Conservation (phyloP, 23 tunicate genomes). For the Phallusia fumigata region DNA sequence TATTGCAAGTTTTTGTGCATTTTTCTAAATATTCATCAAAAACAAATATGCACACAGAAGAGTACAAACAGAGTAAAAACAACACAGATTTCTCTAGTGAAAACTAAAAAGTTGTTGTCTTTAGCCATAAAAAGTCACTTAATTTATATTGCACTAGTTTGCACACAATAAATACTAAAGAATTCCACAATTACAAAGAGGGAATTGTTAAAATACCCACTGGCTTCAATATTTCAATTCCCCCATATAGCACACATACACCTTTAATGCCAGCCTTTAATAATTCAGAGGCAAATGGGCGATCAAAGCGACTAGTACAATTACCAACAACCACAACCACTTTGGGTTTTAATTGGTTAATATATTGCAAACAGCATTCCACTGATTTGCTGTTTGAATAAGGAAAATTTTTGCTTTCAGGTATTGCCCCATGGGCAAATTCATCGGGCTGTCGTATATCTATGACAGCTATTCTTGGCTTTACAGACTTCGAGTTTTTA, state of each 20-base stretch:
- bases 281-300: constrained; percentile 33
- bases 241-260: constrained; percentile 71
- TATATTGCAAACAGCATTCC: constrained; percentile 18
- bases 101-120: too few relatives aligned
- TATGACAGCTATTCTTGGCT: constrained; percentile 63
- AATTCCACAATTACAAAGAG: background rate
- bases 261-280: constrained; percentile 49
- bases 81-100: too few relatives aligned
- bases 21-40: background rate
- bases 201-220: constrained; percentile 59
- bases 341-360: constrained; percentile 38
- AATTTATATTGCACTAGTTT: background rate
- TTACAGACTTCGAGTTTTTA: constrained; percentile 49
- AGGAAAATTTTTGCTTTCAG: constrained; percentile 57
- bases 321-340: constrained; percentile 78
- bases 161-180: background rate
- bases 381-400: constrained; percentile 24
- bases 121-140: too few relatives aligned
- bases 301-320: constrained; percentile 27
- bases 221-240: constrained; percentile 65
- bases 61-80: too few relatives aligned
- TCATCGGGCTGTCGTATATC: constrained; percentile 79
- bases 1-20: background rate
- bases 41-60: too few relatives aligned
- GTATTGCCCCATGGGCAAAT: constrained; percentile 69